Evolutionary conservation across 2,113 vertebrate genomes (phyloP), one percentile per base, ranked within the genome.

Genomic region (Tyto alba): DNA sequence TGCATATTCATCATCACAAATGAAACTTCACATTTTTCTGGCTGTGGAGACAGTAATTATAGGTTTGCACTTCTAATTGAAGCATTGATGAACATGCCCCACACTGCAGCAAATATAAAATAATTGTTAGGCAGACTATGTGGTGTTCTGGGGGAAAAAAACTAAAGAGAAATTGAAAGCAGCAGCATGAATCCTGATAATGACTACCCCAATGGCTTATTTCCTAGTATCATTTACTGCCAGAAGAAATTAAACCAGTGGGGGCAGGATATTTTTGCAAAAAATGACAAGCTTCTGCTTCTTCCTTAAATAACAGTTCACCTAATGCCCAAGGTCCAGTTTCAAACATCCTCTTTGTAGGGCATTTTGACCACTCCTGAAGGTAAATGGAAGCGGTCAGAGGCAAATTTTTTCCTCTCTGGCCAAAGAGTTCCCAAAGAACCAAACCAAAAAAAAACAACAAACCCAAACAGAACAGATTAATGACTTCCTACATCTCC

Each of bases 1-100:
- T 90, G 26, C 83, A 92, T 88, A 95, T 96, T 97, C 92, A 90
- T 83, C 69, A 95, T 77, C 32, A 93, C 92, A 96, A 94, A 94
- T 89, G 43, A 95, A 96, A 93, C 62, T 84, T 85, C 85, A 93
- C 53, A 62, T 94, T 95, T 96, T 95, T 81, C 59, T 94, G 41
- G 43, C 69, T 72, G 47, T 83, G 62, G 45, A 93, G 91, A 90
- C 5, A 11, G 67, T 93, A 97, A 97, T 97, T 96, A 95, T 71
- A 87, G 62, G 88, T 93, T 96, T 95, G 63, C 55, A 74, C 89
- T 85, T 96, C 73, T 95, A 96, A 91, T n/a, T 94, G 92, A 94
- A 90, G 45, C 85, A 76, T 76, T 94, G 92, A 96, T 94, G 90
- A 97, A 86, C 81, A 76, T 69, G 50, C 5, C 56, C 85, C 36